Evolutionary conservation across 2,113 vertebrate genomes (phyloP).

Genomic region (Syngnathus floridae): DNA sequence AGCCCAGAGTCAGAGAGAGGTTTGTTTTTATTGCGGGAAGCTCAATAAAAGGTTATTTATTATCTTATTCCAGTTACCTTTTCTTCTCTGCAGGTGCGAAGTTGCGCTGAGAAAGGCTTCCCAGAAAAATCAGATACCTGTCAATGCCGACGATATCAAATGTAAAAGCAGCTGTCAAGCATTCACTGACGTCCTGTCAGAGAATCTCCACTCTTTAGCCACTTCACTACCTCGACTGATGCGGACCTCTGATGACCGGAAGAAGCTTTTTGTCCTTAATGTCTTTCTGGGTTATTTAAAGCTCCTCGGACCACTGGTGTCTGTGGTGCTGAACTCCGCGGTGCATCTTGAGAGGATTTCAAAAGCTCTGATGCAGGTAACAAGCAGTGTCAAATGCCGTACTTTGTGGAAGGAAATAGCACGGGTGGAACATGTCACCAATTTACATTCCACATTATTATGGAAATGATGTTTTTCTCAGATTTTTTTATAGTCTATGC

Average conservation of each 20-base stretch:
- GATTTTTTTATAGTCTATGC: too few relatives aligned
- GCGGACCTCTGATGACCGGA: conserved; percentile 81
- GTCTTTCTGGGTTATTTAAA: conserved; percentile 85
- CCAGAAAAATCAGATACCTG: conserved; percentile 48
- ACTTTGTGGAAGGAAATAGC: not conserved
- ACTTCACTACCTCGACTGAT: conserved; percentile 86
- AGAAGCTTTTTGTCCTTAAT: conserved; percentile 80
- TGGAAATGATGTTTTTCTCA: too few relatives aligned
- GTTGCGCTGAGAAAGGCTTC: conserved; percentile 66
- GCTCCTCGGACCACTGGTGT: conserved; percentile 79
- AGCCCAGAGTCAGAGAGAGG: conserved; percentile 69
- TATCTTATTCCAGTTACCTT: not conserved
- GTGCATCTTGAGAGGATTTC: conserved; percentile 85
- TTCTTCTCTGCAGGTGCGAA: conserved; percentile 45
- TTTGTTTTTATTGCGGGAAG: conserved; percentile 27
- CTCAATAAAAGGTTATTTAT: not conserved
- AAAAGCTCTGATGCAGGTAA: conserved; percentile 81
- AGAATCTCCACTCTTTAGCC: conserved; percentile 83
- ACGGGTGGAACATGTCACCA: too few relatives aligned
- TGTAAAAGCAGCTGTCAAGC: conserved; percentile 48
- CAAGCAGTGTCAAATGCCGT: not conserved
- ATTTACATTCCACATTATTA: too few relatives aligned
- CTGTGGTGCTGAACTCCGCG: conserved; percentile 73
- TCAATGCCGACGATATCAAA: conserved; percentile 13
- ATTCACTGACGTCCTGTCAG: conserved; percentile 79